Conservation (phyloP, 2,797 vertebrate genomes). For the Chaetodon trifasciatus region DNA sequence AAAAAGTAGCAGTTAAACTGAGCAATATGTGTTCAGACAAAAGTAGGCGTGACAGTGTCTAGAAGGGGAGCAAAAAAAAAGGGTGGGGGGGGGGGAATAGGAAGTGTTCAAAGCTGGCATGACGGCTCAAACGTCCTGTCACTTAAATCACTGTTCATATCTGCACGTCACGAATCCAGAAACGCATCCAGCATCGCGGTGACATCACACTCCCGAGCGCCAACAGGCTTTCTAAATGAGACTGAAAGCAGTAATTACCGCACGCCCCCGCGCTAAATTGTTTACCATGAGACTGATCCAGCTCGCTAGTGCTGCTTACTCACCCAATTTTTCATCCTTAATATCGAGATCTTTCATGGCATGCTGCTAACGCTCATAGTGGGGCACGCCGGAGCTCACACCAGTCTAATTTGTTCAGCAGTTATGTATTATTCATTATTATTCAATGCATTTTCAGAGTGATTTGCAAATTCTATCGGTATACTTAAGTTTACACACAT, state of each 20-base stretch:
- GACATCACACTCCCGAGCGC: constrained; percentile 68
- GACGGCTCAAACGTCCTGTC: constrained; percentile 79
- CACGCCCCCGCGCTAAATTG: constrained; percentile 74
- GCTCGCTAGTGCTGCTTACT: constrained; percentile 75
- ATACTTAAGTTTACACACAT: constrained; percentile 82
- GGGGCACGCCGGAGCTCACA: constrained; percentile 61
- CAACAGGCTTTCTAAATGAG: constrained; percentile 83
- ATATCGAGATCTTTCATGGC: constrained; percentile 75
- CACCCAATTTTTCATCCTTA: constrained; percentile 73
- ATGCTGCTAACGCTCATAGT: constrained; percentile 55
- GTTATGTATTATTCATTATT: constrained; percentile 81
- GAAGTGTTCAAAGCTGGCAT: constrained; percentile 68
- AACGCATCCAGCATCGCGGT: constrained; percentile 65
- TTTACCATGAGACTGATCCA: constrained; percentile 83
- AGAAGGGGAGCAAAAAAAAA: constrained; percentile 30
- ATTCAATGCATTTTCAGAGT: constrained; percentile 77
- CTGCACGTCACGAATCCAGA: constrained; percentile 64
- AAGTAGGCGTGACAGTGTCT: constrained; percentile 70
- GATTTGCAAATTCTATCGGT: constrained; percentile 81
- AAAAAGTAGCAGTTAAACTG: constrained; percentile 71
- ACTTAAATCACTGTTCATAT: constrained; percentile 77
- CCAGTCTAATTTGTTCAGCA: constrained; percentile 77
- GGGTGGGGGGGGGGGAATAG: not conserved
- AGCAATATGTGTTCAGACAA: constrained; percentile 78
- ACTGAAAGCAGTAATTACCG: constrained; percentile 81